phyloP scores from a whole-genome alignment of 2,888 invertebrate genomes.

The Tetramorium bicarinatum region DNA sequence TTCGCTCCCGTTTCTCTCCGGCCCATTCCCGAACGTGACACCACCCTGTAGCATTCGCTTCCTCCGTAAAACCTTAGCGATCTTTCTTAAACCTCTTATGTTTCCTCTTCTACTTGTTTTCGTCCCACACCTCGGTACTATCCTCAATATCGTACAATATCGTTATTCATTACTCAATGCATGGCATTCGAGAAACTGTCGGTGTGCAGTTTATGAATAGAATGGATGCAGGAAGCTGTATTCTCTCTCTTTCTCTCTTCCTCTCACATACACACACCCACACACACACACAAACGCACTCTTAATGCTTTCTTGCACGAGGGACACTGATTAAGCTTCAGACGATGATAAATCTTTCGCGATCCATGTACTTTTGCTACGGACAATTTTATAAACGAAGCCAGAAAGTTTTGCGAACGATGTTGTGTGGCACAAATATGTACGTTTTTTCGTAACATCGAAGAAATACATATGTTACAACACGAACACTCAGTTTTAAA shows the following conservation, averaged over 20 bases:
- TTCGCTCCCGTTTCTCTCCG: conserved; percentile 63
- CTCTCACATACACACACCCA: neutral
- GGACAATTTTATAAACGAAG: conserved; percentile 45
- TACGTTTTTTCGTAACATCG: conserved; percentile 18
- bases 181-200: conserved; percentile 29
- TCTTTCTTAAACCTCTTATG: conserved; percentile 66
- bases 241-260: neutral
- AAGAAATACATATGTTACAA: conserved; percentile 15
- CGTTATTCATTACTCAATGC: conserved; percentile 64
- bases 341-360: conserved; percentile 48
- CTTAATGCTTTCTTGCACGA: conserved; percentile 42
- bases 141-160: conserved; percentile 51
- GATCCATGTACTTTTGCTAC: conserved; percentile 22
- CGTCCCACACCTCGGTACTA: neutral
- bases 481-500: neutral
- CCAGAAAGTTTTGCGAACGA: conserved; percentile 29
- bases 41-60: conserved; percentile 27
- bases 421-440: conserved; percentile 9
- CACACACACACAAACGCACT: neutral
- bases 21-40: conserved; percentile 63
- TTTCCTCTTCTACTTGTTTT: conserved; percentile 32
- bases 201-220: conserved; percentile 52
- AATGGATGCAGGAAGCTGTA: conserved; percentile 29
- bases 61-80: conserved; percentile 64
- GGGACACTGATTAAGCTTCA: conserved; percentile 53